Evolutionary conservation across 1,140 invertebrate species (phyloP), one percentile per base, ranked within the genome.

Genomic region (Saccostrea cuccullata): DNA sequence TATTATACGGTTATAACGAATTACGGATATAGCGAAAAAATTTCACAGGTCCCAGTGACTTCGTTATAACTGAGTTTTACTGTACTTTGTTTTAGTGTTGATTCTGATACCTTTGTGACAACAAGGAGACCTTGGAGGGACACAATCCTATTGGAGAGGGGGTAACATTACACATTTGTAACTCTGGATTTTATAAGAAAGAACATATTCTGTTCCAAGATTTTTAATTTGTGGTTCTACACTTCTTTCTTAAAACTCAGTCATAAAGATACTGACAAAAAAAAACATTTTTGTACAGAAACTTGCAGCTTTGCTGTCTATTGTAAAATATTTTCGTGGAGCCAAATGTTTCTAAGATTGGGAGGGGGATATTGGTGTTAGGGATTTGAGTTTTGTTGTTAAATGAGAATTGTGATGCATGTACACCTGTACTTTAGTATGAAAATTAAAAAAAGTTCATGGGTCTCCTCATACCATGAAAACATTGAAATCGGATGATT

Each of bases 91-190:
- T 23, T 15, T 56, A 91, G 91, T 90, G 70, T 91, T 13, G 77
- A 90, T 84, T 90, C 82, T 47, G 87, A 90, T 17, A 88, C 88
- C n/a, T 90, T 92, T 88, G 91, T 93, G 9, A 89, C 90, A 36
- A 91, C 89, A 55, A 92, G 89, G 82, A 93, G 93, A 87, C 88
- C 90, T 8, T 96, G 96, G 96, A 92, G 95, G 84, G 94, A 96
- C 86, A 95, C 95, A 12, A 92, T 96, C 82, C 95, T 99, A n/a
- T 98, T 99, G 90, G 98, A 99, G 95, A 97, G 97, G 93, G 95
- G 95, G 95, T 95, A 92, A 90, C 88, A 73, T 40, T 12, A 30
- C 17, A 40, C 60, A 64, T 0, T 70, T 20, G 8, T 36, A 17
- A 30, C 1, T n/a, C 23, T 23, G 20, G 11, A 36, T 23, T 82